phyloP scores from a whole-genome alignment of 2,113 vertebrate genomes.

The Myiozetetes cayanensis region DNA sequence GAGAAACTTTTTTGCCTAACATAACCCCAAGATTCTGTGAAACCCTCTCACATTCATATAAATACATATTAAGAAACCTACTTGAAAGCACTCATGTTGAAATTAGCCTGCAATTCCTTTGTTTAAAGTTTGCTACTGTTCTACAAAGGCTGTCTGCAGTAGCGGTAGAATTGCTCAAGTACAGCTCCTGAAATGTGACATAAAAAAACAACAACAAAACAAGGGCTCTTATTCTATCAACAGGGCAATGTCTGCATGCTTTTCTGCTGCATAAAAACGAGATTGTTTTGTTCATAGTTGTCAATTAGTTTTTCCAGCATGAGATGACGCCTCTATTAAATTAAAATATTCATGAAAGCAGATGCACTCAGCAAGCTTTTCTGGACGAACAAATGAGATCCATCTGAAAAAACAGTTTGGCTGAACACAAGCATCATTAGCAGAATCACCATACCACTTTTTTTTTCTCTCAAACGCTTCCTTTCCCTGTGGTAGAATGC shows the following conservation, averaged over 20 bases:
- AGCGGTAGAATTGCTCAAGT: background rate
- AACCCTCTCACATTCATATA: background rate
- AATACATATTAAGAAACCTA: slow-evolving; percentile 1
- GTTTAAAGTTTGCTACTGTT: background rate
- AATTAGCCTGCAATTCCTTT: background rate
- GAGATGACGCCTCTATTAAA: background rate
- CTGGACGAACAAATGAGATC: background rate
- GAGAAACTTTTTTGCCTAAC: background rate
- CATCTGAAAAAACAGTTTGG: background rate
- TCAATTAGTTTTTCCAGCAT: background rate
- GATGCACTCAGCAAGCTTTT: background rate
- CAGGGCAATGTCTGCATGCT: background rate
- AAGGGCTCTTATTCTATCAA: background rate
- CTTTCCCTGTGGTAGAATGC: background rate
- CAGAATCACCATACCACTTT: background rate
- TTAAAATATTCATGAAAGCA: background rate
- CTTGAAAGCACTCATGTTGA: background rate
- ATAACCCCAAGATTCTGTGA: background rate
- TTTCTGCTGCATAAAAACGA: background rate
- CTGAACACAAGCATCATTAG: background rate
- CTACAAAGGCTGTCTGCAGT: background rate
- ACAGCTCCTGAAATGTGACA: background rate
- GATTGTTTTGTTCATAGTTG: background rate
- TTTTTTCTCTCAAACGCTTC: background rate
- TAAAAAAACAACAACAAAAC: background rate